Conservation (phyloP, 2,113 vertebrate species). For the Eurypyga helias region DNA sequence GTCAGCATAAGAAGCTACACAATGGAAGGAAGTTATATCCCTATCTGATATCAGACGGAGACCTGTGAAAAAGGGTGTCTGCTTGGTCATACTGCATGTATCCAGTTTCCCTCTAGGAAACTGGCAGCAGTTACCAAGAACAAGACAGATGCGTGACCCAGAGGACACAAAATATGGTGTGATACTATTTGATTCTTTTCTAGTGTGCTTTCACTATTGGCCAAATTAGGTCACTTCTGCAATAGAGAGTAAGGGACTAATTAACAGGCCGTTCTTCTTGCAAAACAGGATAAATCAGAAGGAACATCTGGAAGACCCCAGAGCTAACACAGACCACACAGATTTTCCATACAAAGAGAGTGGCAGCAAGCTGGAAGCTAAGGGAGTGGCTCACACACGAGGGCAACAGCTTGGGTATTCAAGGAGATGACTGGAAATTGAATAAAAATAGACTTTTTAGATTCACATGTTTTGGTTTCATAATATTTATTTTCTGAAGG, state of each 20-base stretch:
- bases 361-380: not conserved
- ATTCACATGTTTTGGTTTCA: not conserved
- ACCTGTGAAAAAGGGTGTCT: not conserved
- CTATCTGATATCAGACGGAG: not conserved
- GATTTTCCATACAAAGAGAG: not conserved
- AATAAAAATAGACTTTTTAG: not conserved
- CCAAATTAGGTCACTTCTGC: not conserved
- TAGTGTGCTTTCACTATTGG: not conserved
- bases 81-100: not conserved
- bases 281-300: not conserved
- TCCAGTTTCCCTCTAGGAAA: not conserved
- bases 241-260: not conserved
- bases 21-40: not conserved
- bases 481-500: not conserved
- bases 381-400: not conserved
- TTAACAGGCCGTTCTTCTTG: not conserved
- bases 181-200: not conserved
- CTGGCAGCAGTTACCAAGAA: not conserved
- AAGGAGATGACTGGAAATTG: not conserved
- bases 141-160: not conserved
- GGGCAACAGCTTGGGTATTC: not conserved
- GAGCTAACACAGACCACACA: not conserved
- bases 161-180: not conserved
- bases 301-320: not conserved
- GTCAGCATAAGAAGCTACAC: not conserved